Base-by-base conservation (phyloP, 2,113 vertebrate genomes). In the Engraulis encrasicolus region DNA sequence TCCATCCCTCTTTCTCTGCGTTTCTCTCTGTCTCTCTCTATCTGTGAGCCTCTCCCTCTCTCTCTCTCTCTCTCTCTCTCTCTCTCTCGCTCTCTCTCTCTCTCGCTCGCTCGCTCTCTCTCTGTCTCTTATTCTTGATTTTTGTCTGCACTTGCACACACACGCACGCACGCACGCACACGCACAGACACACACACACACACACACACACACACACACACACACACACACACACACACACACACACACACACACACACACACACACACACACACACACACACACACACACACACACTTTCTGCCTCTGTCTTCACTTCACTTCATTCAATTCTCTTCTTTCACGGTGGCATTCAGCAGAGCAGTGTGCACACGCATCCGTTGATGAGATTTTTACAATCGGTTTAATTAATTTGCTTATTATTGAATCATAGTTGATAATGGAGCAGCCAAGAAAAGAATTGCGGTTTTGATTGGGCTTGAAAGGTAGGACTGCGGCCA, bases 381-480 rank as follows among this genome's bases (percentile, higher is more conserved):
- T 34, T 74, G 66, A 74, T 74, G 66, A 27, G 66, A 74, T 74
- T 78, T 82, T 48, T 50, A 37, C 61, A 77, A 49, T 50, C 19
- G 20, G 49, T 50, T 40, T 78, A 31, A 78, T 82, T 77, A 52
- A 31, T 36, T 77, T 38, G 61, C 81, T 82, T 77, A 82, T 82
- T 49, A 82, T 50, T 50, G 45, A 48, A 82, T 82, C 52, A 78
- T 78, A 20, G 19, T 48, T n/a, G 27, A 27, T 82, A 82, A 82
- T 82, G 77, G 66, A 82, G 77, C 54, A 58, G 50, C 38, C 36
- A 78, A 49, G 81, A 23, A 54, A 48, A 48, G 37, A 71, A 82
- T 71, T 54, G 40, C 23, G 34, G 37, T 74, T 82, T 66, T 82
- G 81, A 82, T 82, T 40, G 66, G 40, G 81, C 61, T 82, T 71